Evolutionary conservation across 1,140 invertebrate genomes (phyloP).

Genomic region (Drosophila melanica): DNA sequence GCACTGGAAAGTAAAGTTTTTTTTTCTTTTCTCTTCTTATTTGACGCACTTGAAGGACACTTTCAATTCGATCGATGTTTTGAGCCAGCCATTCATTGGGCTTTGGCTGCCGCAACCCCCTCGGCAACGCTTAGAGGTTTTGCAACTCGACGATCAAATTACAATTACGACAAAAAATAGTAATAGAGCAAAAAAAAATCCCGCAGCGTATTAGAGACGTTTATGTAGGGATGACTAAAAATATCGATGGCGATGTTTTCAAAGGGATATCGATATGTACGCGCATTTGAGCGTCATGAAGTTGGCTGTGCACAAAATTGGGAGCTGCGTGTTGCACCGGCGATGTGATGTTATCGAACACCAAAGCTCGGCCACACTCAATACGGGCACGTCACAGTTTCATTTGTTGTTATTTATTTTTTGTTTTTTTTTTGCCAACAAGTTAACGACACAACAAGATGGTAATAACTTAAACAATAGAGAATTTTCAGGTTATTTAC

Average conservation of each 20-base stretch:
- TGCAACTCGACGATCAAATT: conserved; percentile 44
- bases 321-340: not conserved
- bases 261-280: conserved; percentile 3
- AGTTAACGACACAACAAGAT: conserved; percentile 15
- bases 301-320: not conserved
- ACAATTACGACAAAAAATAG: conserved; percentile 50
- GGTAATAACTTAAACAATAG: conserved; percentile 3
- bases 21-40: conserved; percentile 29
- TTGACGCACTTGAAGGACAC: conserved; percentile 32
- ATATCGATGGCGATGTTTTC: conserved; percentile 10
- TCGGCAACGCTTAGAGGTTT: conserved; percentile 4
- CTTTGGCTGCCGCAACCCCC: not conserved
- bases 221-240: conserved; percentile 19
- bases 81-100: not conserved
- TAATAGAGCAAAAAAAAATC: conserved; percentile 41
- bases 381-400: conserved; percentile 39
- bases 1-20: conserved; percentile 31
- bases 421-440: conserved; percentile 5
- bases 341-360: not conserved
- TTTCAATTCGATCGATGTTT: conserved; percentile 18
- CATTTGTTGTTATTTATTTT: conserved; percentile 27
- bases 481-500: not conserved
- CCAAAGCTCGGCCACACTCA: conserved; percentile 27
- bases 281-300: conserved; percentile 2
- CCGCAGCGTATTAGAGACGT: conserved; percentile 30